Evolutionary conservation across 2,888 invertebrate genomes (phyloP), one percentile per base, ranked within the genome.

Genomic region (Standfussiana lucernea): DNA sequence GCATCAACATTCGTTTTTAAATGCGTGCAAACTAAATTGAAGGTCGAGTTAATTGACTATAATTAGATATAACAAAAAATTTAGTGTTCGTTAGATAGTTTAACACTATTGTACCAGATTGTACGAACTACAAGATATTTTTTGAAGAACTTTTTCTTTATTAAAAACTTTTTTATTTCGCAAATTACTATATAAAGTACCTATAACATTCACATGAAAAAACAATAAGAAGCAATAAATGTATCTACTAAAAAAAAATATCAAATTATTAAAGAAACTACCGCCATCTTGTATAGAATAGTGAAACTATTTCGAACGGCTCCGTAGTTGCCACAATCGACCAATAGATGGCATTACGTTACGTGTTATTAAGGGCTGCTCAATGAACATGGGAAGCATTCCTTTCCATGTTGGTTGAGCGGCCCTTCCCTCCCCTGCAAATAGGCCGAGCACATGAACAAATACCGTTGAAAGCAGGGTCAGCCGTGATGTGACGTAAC

Each of bases 261-360:
- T 13, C 21, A 0, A 45, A 18, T 5, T 18, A 28, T 11, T 24
- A 24, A 7, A 24, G 13, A 40, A 50, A n/a, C 37, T 47, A 56
- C 37, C n/a, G 84, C 84, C 84, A 86, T 79, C 84, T 84, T 7
- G 53, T 80, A 59, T 71, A 65, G 47, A 76, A 73, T 80, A 73
- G 80, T 2, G 24, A 62, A 80, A 84, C 80, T 75, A 75, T 56
- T 84, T 84, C 84, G 86, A 84, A 61, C 84, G 42, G 28, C 15
- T 50, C 42, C 8, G 1, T 56, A 73, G 67, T 71, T 79, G n/a
- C 47, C 10, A 42, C 7, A 42, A 50, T n/a, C 4, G 1, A 28
- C 45, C 37, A 50, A 56, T 71, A 84, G 84, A 79, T 83, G 84
- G 86, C 86, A 56, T 4, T 37, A 66, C 15, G 4, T 50, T 47